Percentiles rank a stretch among this genome's conserved stretches.
Conservation (phyloP, 1,140 invertebrate species). For the Tribolium castaneum region DNA sequence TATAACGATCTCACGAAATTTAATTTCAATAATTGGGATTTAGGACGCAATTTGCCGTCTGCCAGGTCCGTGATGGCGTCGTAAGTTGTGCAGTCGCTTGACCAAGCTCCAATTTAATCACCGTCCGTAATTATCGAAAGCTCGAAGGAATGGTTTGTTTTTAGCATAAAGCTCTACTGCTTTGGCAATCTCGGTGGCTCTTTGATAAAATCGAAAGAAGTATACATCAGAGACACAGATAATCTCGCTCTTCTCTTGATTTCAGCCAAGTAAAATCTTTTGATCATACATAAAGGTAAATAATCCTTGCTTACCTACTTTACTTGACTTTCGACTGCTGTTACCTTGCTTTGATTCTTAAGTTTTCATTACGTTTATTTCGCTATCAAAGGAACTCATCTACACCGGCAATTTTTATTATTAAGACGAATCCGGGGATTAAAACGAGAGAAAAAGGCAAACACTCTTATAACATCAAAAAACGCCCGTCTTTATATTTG, state of each 20-base stretch:
- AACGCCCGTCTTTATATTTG: too few species aligned
- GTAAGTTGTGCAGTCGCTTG: slow-evolving; percentile 27
- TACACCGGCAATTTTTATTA: background rate
- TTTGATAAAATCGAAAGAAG: slow-evolving; percentile 45
- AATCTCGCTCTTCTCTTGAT: slow-evolving; percentile 31
- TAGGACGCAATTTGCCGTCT: slow-evolving; percentile 1
- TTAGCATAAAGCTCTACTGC: slow-evolving; percentile 16
- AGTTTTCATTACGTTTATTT: slow-evolving; percentile 2
- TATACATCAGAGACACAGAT: slow-evolving; percentile 38
- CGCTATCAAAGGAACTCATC: background rate
- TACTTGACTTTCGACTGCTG: slow-evolving; percentile 14
- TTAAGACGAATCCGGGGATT: background rate
- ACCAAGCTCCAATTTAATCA: slow-evolving; percentile 42
- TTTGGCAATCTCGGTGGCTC: slow-evolving; percentile 11
- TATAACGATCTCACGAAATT: slow-evolving; percentile 2
- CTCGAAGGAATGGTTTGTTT: slow-evolving; percentile 33
- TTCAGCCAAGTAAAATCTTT: slow-evolving; percentile 5
- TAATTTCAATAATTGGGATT: slow-evolving; percentile 14
- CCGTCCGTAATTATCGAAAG: slow-evolving; percentile 25
- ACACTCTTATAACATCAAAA: too few species aligned
- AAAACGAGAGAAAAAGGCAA: background rate
- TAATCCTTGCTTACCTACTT: slow-evolving; percentile 17
- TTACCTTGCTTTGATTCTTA: slow-evolving; percentile 2
- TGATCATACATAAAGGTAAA: slow-evolving; percentile 38
- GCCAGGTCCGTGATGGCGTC: background rate